These are phyloP conservation scores for Popillia japonica DNA, from an alignment of 1,140 invertebrate genomes.

Conservation along the genomic window DNA sequence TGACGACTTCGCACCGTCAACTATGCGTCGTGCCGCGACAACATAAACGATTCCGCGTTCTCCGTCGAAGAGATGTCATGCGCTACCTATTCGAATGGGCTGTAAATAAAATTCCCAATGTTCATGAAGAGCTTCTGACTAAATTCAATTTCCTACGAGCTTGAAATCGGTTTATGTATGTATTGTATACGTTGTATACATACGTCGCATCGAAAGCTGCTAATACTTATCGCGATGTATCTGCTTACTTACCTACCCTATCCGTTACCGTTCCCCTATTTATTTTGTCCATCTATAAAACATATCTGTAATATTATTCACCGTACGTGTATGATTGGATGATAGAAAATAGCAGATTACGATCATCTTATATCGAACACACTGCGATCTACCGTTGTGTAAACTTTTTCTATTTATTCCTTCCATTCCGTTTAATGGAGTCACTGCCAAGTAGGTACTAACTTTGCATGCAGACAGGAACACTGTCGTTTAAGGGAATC, in stretches of 20 bases:
- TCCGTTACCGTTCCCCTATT: not conserved
- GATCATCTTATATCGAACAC: no score
- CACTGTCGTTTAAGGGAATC: no score
- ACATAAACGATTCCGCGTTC: not conserved
- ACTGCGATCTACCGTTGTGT: not conserved
- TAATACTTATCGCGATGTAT: not conserved
- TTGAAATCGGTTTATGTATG: conserved; percentile 18
- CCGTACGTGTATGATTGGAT: not conserved
- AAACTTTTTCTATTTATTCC: not conserved
- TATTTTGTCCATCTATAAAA: not conserved
- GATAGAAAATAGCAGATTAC: not conserved
- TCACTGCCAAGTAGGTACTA: no score
- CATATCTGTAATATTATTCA: not conserved
- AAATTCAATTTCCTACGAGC: conserved; percentile 30
- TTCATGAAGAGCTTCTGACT: conserved; percentile 24
- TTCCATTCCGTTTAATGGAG: no score
- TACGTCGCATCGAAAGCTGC: conserved; percentile 57
- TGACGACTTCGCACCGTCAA: not conserved
- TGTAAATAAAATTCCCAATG: conserved; percentile 1
- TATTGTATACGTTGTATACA: no score
- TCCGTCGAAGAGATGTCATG: conserved; percentile 17
- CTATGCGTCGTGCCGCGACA: not conserved
- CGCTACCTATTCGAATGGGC: not conserved
- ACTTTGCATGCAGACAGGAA: no score
- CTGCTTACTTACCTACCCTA: not conserved